phyloP scores from a whole-genome alignment of 2,797 vertebrate species.

The Menidia menidia region DNA sequence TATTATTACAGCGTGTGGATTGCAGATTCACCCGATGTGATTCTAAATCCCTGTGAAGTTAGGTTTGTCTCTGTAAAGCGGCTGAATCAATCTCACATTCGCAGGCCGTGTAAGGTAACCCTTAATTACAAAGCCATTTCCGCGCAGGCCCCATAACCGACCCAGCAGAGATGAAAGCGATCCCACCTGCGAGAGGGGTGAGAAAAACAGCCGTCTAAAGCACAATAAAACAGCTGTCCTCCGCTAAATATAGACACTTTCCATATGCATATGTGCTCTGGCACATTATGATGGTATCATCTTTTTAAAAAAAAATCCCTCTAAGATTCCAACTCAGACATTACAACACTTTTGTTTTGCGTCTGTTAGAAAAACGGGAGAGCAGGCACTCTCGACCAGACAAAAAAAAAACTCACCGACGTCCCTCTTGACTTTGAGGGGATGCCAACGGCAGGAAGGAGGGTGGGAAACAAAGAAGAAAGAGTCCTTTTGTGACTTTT shows the following conservation, averaged over 20 bases:
- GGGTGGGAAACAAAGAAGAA: conserved; percentile 63
- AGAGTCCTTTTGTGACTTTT: conserved; percentile 58
- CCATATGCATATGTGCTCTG: conserved; percentile 20
- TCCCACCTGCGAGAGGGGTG: conserved; percentile 28
- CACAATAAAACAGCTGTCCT: conserved; percentile 51
- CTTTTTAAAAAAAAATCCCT: conserved; percentile 1
- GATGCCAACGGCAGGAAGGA: conserved; percentile 66
- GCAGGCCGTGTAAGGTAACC: conserved; percentile 31
- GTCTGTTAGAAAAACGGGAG: conserved; percentile 24
- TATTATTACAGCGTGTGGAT: not conserved
- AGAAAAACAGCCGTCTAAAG: conserved; percentile 28
- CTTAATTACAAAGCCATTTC: conserved; percentile 12
- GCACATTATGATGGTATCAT: not conserved
- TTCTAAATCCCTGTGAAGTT: not conserved
- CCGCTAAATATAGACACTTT: conserved; percentile 26
- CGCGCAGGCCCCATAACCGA: conserved; percentile 20
- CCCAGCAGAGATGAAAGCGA: conserved; percentile 47
- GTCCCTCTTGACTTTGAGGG: conserved; percentile 58
- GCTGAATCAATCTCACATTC: conserved; percentile 20
- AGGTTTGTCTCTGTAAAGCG: conserved; percentile 4
- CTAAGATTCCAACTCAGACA: conserved; percentile 8
- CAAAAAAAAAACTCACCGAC: conserved; percentile 46
- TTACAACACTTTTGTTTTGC: conserved; percentile 18
- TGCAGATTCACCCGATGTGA: not conserved
- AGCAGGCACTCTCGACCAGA: conserved; percentile 25